Conservation (phyloP, 2,888 invertebrate species). For the Macaria notata region DNA sequence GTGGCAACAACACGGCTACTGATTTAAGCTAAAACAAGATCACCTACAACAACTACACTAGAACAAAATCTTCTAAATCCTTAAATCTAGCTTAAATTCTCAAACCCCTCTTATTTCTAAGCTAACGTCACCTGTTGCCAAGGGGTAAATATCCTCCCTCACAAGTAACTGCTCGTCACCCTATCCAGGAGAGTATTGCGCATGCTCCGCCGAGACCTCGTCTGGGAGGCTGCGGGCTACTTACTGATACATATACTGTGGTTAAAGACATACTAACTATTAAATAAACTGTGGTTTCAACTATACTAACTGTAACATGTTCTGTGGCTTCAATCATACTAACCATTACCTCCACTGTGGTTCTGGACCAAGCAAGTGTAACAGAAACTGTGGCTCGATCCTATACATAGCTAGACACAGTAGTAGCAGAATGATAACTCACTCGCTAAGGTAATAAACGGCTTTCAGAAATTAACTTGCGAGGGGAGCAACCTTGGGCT, state of each 20-base stretch:
- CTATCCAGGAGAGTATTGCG: constrained; percentile 31
- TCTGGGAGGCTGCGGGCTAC: constrained; percentile 31
- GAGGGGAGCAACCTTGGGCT: not conserved
- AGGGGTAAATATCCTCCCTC: not conserved
- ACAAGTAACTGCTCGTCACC: constrained; percentile 17
- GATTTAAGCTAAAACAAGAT: too few relatives aligned
- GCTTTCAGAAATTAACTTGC: constrained; percentile 3
- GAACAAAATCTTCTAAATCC: too few relatives aligned
- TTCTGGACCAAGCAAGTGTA: not conserved
- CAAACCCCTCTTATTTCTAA: too few relatives aligned
- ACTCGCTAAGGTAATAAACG: constrained; percentile 5
- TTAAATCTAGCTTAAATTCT: too few relatives aligned
- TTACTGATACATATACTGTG: too few relatives aligned
- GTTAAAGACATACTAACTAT: too few relatives aligned
- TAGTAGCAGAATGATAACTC: constrained; percentile 8
- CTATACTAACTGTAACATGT: too few relatives aligned
- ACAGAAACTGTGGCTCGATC: constrained; percentile 22
- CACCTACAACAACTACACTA: too few relatives aligned
- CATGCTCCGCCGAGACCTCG: constrained; percentile 34
- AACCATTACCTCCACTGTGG: too few relatives aligned
- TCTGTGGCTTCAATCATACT: too few relatives aligned
- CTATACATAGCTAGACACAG: constrained; percentile 29
- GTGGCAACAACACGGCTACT: too few relatives aligned
- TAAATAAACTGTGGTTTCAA: too few relatives aligned
- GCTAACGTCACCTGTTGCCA: constrained; percentile 43